Conservation (phyloP, 2,888 invertebrate genomes). For the Cheilosia vernalis region DNA sequence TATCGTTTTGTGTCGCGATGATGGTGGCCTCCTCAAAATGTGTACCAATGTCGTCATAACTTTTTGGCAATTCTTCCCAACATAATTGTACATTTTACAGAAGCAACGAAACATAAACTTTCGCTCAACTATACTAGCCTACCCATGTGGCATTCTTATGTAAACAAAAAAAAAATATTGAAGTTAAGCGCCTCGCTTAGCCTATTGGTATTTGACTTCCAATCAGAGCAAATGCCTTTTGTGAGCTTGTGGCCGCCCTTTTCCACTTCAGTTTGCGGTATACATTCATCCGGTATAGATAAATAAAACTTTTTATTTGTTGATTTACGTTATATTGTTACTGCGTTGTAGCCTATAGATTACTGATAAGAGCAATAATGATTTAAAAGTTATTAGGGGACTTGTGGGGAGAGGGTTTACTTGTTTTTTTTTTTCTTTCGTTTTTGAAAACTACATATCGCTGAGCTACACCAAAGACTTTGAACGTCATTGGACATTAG, state of each 20-base stretch:
- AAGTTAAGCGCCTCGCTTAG: constrained; percentile 27
- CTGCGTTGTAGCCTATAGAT: constrained; percentile 49
- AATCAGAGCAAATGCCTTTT: constrained; percentile 3
- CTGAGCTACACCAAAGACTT: too few species aligned
- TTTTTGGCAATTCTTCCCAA: constrained; percentile 32
- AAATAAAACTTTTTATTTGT: constrained; percentile 8
- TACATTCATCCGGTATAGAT: constrained; percentile 7
- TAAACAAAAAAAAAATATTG: constrained; percentile 61
- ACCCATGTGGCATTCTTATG: constrained; percentile 59
- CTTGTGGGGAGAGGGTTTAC: too few species aligned
- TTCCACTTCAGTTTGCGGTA: constrained; percentile 24
- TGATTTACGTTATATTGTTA: constrained; percentile 18
- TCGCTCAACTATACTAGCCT: background rate
- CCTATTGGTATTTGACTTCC: background rate
- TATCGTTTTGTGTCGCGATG: constrained; percentile 62
- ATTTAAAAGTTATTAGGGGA: too few species aligned
- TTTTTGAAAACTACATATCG: too few species aligned
- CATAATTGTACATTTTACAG: constrained; percentile 13
- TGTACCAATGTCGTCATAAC: constrained; percentile 66
- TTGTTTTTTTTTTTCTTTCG: too few species aligned
- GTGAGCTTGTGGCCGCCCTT: constrained; percentile 55
- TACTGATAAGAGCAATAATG: constrained; percentile 35
- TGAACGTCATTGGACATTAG: too few species aligned
- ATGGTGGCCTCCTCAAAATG: constrained; percentile 56
- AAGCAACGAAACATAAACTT: constrained; percentile 4